phyloP scores from a whole-genome alignment of 2,113 vertebrate species.

The Mormyrus iriodes region DNA sequence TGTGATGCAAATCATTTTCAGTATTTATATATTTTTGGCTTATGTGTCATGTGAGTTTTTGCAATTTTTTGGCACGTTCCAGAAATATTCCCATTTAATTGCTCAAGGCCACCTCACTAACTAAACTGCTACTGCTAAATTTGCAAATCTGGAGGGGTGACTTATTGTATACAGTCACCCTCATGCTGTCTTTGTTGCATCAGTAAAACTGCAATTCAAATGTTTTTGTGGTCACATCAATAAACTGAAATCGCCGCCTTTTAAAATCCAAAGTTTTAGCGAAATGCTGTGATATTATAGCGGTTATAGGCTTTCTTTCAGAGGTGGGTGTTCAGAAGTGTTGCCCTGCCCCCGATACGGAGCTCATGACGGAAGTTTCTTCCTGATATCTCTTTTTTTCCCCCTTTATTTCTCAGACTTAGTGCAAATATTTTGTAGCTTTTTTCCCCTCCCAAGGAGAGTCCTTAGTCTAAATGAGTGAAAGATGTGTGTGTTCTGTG shows the following conservation, averaged over 20 bases:
- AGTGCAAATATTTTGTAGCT: background rate
- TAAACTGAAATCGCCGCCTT: background rate
- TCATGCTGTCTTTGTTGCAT: background rate
- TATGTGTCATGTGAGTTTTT: background rate
- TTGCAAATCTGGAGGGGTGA: background rate
- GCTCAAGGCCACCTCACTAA: background rate
- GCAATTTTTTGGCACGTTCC: background rate
- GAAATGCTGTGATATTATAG: background rate
- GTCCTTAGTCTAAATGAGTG: background rate
- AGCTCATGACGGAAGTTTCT: constrained; percentile 44
- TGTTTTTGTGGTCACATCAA: background rate
- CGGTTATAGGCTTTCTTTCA: background rate
- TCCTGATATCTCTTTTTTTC: constrained; percentile 40
- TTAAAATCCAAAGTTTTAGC: background rate
- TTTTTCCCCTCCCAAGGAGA: background rate
- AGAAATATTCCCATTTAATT: background rate
- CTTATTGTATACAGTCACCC: background rate
- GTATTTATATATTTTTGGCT: background rate
- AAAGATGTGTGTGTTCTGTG: background rate
- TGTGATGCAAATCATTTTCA: background rate
- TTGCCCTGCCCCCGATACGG: background rate
- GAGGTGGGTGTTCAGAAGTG: background rate
- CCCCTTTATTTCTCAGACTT: background rate
- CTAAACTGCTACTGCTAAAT: background rate
- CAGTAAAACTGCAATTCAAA: background rate